Evolutionary conservation across 2,113 vertebrate species (phyloP), one percentile per base, ranked within the genome.

Genomic region (Noctilio leporinus): DNA sequence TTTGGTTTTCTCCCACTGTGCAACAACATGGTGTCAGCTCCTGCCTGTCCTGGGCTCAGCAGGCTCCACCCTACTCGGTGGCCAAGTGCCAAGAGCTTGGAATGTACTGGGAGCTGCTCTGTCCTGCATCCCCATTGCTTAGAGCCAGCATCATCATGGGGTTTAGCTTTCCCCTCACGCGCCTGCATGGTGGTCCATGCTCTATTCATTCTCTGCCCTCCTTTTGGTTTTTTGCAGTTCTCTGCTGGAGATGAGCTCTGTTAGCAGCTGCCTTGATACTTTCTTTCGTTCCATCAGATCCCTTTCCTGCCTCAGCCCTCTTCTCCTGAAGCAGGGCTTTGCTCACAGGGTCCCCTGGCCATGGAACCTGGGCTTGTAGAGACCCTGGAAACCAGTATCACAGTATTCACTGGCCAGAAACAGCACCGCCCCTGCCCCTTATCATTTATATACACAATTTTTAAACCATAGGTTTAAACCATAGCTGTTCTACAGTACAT

Each of bases 361-460:
- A 35, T 28, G 22, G 45, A n/a, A 28, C 43, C 4, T 57, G 62
- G 51, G 9, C 26, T 80, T n/a, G 20, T 49, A 65, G 67, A 53
- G 47, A 33, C 38, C 38, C 12, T n/a, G n/a, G 38, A 89, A 70
- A 67, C 38, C 38, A 75, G 28, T 69, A 82, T 7, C n/a, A 11
- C 0, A 65, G 53, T 35, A 65, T 38, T 35, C 24, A 40, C 69
- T 76, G 86, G 33, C 47, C 47, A 55, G 86, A 67, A 65, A 49
- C 38, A 33, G 24, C 19, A 2, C 10, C 33, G 0, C 17, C 45
- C 49, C n/a, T n/a, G n/a, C n/a, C n/a, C n/a, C n/a, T n/a, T n/a
- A 24, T 78, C n/a, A 22, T 43, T 20, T 72, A 62, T 28, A 26
- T 10, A 47, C 9, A 26, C 4, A 24, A 30, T 10, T 28, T 70